Evolutionary conservation across 2,797 vertebrate genomes (phyloP), one percentile per base, ranked within the genome.

Genomic region (Mastacembelus armatus): DNA sequence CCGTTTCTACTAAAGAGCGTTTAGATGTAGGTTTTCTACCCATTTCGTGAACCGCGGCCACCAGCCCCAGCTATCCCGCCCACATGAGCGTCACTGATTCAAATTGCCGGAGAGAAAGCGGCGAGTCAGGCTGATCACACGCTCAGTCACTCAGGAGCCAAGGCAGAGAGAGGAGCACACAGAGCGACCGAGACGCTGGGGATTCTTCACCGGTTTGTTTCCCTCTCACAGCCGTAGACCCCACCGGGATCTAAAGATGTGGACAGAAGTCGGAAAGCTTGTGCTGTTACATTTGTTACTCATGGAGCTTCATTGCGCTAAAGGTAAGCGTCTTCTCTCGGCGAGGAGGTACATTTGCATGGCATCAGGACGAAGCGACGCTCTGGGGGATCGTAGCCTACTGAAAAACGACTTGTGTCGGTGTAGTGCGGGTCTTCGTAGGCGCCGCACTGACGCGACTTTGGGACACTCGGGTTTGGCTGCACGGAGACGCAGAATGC

Each of bases 281-380:
- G 69, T 94, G 81, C 86, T 95, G 3, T 77, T 94, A 30, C 91
- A 93, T 86, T 69, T 93, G 83, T 76, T 94, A 40, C 86, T 95
- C 61, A 60, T 84, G 90, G 91, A 93, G 88, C 80, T 92, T 71
- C 85, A 83, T 8, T 62, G 74, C 79, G 83, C 80, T 16, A 72
- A 86, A 91, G 94, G 94, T 95, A 86, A 83, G 88, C 52, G 66
- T 66, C 77, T 68, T 76, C 58, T 58, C 52, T 59, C 39, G 2
- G 56, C 11, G 33, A 36, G 30, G 30, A 29, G 35, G 21, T 24
- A 80, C 1, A 33, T 69, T 19, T 43, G 19, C 68, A 19, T 71
- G 54, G 33, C 32, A 38, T 16, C 39, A 5, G 39, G 52, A 58
- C 58, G n/a, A n/a, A 32, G 36, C 4, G 10, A 0, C 45, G 43